These are phyloP conservation scores for Columba guinea DNA, from an alignment of 2,797 vertebrate genomes.

Conservation along the genomic window DNA sequence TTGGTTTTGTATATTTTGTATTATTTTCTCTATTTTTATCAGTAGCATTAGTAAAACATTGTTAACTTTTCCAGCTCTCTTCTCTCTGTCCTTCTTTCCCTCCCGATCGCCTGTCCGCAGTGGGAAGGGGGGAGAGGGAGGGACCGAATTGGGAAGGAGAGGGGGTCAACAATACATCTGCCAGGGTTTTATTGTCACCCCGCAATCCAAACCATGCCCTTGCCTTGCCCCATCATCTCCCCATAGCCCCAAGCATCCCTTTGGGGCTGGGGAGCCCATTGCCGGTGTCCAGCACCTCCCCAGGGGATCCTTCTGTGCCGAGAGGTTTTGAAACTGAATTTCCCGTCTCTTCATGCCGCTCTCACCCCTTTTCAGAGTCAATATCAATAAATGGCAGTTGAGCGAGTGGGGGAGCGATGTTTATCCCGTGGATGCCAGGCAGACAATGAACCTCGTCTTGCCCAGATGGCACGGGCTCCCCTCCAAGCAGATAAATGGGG, in stretches of 20 bases:
- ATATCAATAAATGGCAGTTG: background rate
- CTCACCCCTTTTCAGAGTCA: background rate
- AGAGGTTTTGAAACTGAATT: background rate
- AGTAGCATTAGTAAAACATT: too few relatives aligned
- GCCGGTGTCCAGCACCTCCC: background rate
- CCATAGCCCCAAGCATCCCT: background rate
- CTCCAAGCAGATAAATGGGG: slow-evolving; percentile 14
- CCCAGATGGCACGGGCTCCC: background rate
- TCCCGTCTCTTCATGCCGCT: background rate
- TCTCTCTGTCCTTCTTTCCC: too few relatives aligned
- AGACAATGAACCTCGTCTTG: background rate
- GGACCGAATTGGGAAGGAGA: too few relatives aligned
- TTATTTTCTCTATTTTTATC: too few relatives aligned
- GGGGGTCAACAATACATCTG: too few relatives aligned
- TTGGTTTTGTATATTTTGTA: too few relatives aligned
- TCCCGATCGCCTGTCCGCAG: too few relatives aligned
- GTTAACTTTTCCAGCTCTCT: too few relatives aligned
- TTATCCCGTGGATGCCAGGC: background rate
- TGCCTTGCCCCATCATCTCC: too few relatives aligned
- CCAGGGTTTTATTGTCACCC: too few relatives aligned
- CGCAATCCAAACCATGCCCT: too few relatives aligned
- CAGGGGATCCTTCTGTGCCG: fast-evolving
- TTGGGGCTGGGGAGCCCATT: fast-evolving
- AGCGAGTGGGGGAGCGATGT: background rate
- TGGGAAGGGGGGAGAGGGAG: too few relatives aligned